phyloP scores from a whole-genome alignment of 2,888 invertebrate species.

The Hydriomena furcata region DNA sequence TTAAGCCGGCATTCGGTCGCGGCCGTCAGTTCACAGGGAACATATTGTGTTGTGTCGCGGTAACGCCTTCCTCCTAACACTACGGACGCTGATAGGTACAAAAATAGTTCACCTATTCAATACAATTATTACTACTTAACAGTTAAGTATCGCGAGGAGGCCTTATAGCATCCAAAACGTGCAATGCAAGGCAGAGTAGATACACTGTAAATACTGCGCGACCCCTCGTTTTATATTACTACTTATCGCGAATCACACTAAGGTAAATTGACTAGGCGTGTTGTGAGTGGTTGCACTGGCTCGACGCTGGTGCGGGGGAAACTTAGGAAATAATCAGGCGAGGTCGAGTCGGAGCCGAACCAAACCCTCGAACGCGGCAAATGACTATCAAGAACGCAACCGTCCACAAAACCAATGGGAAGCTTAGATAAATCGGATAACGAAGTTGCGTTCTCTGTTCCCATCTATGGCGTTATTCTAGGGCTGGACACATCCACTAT shows the following conservation, averaged over 20 bases:
- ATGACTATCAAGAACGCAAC: conserved; percentile 3
- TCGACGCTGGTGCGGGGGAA: conserved; percentile 32
- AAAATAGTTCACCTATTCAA: conserved; percentile 82
- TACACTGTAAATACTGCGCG: conserved; percentile 39
- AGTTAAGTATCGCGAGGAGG: conserved; percentile 79
- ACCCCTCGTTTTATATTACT: conserved; percentile 57
- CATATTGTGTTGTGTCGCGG: conserved; percentile 62
- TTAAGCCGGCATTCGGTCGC: conserved; percentile 50
- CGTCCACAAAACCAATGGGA: no score
- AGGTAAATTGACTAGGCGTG: conserved; percentile 83
- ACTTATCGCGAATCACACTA: conserved; percentile 83
- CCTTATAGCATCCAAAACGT: conserved; percentile 37
- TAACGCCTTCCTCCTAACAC: conserved; percentile 72
- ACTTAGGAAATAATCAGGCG: conserved; percentile 24
- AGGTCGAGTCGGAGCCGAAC: conserved; percentile 7
- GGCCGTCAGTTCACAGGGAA: conserved; percentile 57
- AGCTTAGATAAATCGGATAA: not conserved
- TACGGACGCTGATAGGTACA: conserved; percentile 80
- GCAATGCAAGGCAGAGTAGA: conserved; percentile 26
- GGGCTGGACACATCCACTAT: no score
- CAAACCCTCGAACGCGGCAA: conserved; percentile 6
- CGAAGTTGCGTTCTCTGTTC: no score
- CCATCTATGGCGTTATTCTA: no score
- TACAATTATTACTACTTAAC: conserved; percentile 82
- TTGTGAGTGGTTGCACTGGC: conserved; percentile 70